Evolutionary conservation across 1,140 invertebrate species (phyloP).

Genomic region (Eurosta solidaginis): DNA sequence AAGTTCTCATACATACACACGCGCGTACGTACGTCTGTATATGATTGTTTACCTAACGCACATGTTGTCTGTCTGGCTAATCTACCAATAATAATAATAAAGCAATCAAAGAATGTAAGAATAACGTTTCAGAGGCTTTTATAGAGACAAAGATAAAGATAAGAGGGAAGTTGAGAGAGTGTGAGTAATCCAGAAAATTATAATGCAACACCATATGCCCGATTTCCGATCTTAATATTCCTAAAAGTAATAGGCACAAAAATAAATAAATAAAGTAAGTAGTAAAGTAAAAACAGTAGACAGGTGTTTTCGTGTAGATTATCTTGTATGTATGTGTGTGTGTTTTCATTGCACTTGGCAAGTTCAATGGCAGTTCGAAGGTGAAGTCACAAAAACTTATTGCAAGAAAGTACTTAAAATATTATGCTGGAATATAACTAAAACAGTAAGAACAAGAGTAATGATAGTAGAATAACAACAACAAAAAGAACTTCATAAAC

Average conservation of each 20-base stretch:
- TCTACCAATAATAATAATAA: slow-evolving; percentile 26
- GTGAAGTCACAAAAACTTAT: not conserved
- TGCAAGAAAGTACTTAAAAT: no score
- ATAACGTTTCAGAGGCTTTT: not conserved
- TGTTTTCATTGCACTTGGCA: not conserved
- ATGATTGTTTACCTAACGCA: no score
- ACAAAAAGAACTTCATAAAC: no score
- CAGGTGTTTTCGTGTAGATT: not conserved
- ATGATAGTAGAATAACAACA: no score
- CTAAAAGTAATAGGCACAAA: not conserved
- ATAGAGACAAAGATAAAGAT: not conserved
- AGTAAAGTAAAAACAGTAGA: not conserved
- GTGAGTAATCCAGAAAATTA: not conserved
- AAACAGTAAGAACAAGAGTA: no score
- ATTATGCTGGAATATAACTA: no score
- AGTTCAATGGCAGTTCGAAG: slow-evolving; percentile 12
- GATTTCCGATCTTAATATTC: slow-evolving; percentile 11
- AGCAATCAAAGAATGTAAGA: slow-evolving; percentile 30
- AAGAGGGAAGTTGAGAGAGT: not conserved
- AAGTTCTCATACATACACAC: not conserved
- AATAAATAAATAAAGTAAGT: not conserved
- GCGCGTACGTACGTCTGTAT: not conserved
- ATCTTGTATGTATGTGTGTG: no score
- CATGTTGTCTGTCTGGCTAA: not conserved
- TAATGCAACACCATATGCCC: slow-evolving; percentile 30